These are phyloP conservation scores for Aleiodes sp. DNA, from an alignment of 1,140 invertebrate genomes.

Conservation along the genomic window DNA sequence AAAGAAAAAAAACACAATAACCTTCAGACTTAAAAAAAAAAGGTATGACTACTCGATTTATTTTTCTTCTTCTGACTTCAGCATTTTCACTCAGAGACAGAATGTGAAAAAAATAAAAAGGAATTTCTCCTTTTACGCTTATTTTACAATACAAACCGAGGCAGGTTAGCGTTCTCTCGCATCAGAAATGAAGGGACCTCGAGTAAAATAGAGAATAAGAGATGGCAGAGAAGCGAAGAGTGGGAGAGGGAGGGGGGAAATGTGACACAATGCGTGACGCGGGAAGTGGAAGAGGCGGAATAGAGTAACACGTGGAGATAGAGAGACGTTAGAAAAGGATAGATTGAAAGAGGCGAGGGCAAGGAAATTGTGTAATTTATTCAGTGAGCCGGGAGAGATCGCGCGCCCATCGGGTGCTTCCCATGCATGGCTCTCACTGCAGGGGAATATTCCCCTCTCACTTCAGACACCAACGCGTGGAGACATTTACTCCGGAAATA, in stretches of 20 bases:
- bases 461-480: neutral
- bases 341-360: conserved; percentile 22
- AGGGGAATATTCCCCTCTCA: neutral
- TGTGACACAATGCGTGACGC: conserved; percentile 33
- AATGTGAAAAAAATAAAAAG: conserved; percentile 7
- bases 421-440: conserved; percentile 14
- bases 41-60: neutral
- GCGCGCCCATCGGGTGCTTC: conserved; percentile 24
- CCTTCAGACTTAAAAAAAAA: too few relatives aligned
- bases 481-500: conserved; percentile 31
- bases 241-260: neutral
- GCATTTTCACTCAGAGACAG: neutral
- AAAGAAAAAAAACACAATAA: too few relatives aligned
- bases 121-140: neutral
- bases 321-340: neutral
- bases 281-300: neutral
- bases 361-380: conserved; percentile 50
- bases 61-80: neutral
- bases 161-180: conserved; percentile 26
- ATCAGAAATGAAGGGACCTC: neutral
- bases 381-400: conserved; percentile 39
- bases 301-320: neutral
- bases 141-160: neutral
- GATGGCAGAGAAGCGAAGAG: neutral
- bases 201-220: neutral